Conservation (phyloP, 2,888 invertebrate genomes). For the Apocheima hispidaria region DNA sequence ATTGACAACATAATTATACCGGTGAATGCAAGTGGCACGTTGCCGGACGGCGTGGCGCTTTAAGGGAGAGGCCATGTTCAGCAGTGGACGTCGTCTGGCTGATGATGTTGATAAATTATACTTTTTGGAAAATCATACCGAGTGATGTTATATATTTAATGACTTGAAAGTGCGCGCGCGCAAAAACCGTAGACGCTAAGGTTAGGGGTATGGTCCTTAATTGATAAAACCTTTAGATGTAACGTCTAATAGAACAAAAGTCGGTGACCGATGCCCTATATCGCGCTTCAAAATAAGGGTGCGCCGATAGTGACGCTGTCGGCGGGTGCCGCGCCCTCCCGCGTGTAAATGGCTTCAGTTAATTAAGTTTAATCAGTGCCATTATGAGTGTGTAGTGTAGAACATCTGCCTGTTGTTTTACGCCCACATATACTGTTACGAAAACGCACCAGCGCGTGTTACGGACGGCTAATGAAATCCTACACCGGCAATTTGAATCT, state of each 20-base stretch:
- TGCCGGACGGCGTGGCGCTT: too few relatives aligned
- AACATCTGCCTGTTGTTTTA: conserved; percentile 77
- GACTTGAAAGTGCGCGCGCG: too few relatives aligned
- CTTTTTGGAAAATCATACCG: too few relatives aligned
- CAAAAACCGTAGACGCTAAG: neutral
- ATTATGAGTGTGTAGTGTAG: conserved; percentile 64
- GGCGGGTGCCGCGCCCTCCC: conserved; percentile 55
- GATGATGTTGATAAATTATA: too few relatives aligned
- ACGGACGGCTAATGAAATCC: conserved; percentile 37
- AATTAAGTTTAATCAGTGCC: conserved; percentile 85
- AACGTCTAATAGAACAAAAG: conserved; percentile 37
- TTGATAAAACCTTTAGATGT: conserved; percentile 2
- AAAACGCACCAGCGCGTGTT: conserved; percentile 47
- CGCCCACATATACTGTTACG: conserved; percentile 82
- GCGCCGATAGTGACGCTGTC: conserved; percentile 45
- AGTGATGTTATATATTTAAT: too few relatives aligned
- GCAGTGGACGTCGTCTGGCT: too few relatives aligned
- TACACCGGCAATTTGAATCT: conserved; percentile 31
- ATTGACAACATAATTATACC: too few relatives aligned
- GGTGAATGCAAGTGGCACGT: too few relatives aligned
- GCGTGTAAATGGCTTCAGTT: conserved; percentile 84
- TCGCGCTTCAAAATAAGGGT: conserved; percentile 41
- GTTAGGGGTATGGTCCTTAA: too few relatives aligned
- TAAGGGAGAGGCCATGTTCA: too few relatives aligned
- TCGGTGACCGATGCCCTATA: conserved; percentile 68